Evolutionary conservation across 2,888 invertebrate genomes (phyloP), one percentile per base, ranked within the genome.

Genomic region (Sipha maydis): DNA sequence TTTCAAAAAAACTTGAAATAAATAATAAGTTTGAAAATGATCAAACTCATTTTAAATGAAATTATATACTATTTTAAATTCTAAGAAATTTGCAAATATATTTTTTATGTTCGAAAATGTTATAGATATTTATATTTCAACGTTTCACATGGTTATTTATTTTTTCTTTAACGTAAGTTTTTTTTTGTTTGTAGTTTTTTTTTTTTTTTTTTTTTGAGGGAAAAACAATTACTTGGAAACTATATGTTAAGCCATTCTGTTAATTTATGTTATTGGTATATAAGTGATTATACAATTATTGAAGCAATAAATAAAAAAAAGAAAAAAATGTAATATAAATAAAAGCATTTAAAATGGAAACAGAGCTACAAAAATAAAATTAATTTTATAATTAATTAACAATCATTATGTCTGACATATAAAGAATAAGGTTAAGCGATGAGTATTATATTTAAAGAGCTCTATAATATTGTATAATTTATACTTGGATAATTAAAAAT

Each of bases 321-420:
- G 34, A 83, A 83, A 54, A 8, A 34, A 83, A 71, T 21, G 34
- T 5, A 82, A 34, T 21, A 73, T 28, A 61, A 61, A 19, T 61
- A 61, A 83, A n/a, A 73, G 34, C 17, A 73, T 73, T 73, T 73
- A 17, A 34, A 83, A 21, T 83, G 9, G 21, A 28, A 31, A 71
- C 71, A 31, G 7, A 28, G 4, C 78, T n/a, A 54, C 31, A 38
- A 69, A 85, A 85, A 67, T 71, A 38, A 67, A 61, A 69, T 48
- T 48, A 78, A 88, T 73, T 80, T 73, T 19, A 1, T 38, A n/a
- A 80, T 38, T 71, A 80, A 80, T 88, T 73, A 56, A n/a, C 21
- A 34, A 80, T 54, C 38, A 80, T 88, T 75, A 71, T 54, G 28
- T 73, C 78, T 28, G 38, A 54, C 54, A 38, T 56, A 41, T 25